Conservation (phyloP, 2,888 invertebrate genomes). For the Athrips mouffetella region DNA sequence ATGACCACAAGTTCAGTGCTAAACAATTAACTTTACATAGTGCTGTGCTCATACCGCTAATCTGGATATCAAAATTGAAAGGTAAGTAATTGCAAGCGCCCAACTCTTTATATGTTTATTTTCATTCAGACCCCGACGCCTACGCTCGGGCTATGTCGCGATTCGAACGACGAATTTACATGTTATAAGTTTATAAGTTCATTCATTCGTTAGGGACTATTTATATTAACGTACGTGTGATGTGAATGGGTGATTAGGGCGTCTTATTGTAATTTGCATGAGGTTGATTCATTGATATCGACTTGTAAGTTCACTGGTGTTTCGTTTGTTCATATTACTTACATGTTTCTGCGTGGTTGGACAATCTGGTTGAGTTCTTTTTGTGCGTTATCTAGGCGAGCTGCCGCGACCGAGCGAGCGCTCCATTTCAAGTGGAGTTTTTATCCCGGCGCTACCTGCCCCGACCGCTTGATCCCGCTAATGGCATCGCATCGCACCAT, state of each 20-base stretch:
- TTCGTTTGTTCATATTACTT: no score
- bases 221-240: constrained; percentile 67
- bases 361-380: constrained; percentile 36
- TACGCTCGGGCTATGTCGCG: constrained; percentile 70
- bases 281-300: constrained; percentile 44
- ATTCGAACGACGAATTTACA: constrained; percentile 76
- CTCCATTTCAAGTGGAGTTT: constrained; percentile 71
- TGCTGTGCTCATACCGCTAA: constrained; percentile 65
- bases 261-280: constrained; percentile 40
- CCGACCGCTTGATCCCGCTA: constrained; percentile 47
- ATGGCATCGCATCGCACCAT: constrained; percentile 41
- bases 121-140: constrained; percentile 70
- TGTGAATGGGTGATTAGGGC: constrained; percentile 66
- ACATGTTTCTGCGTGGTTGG: no score
- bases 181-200: constrained; percentile 58
- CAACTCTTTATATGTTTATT: constrained; percentile 57
- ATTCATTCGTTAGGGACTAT: constrained; percentile 68
- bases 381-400: constrained; percentile 67
- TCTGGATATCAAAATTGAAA: constrained; percentile 75
- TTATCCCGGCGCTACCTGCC: constrained; percentile 72
- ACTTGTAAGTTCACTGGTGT: not conserved
- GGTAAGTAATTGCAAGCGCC: constrained; percentile 54
- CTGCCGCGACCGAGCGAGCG: constrained; percentile 37
- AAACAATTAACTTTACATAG: constrained; percentile 48
- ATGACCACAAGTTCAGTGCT: constrained; percentile 63